Percentiles rank a stretch among this genome's conserved stretches.
Evolutionary conservation across 2,888 invertebrate genomes (phyloP).

Genomic region (Dryobotodes eremita): DNA sequence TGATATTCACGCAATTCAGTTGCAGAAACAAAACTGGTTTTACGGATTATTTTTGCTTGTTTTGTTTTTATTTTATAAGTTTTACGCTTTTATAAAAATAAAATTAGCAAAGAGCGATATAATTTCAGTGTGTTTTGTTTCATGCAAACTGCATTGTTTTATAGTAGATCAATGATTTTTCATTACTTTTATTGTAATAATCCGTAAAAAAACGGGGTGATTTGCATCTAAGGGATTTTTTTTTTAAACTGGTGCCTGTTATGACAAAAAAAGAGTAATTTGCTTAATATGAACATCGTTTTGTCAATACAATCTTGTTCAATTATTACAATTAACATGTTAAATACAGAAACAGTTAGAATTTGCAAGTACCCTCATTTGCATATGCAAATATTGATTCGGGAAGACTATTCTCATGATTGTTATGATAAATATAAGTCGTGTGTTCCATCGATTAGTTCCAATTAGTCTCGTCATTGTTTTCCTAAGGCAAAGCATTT

Average conservation of each 20-base stretch:
- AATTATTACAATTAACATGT: constrained; percentile 13
- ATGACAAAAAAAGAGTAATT: not conserved
- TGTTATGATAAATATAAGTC: constrained; percentile 63
- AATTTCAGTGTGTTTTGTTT: constrained; percentile 32
- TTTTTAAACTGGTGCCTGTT: not conserved
- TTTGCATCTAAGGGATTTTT: not conserved
- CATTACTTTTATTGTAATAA: not conserved
- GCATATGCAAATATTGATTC: constrained; percentile 57
- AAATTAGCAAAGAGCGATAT: constrained; percentile 7
- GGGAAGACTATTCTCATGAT: constrained; percentile 56
- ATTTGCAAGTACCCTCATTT: constrained; percentile 62
- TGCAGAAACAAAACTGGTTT: constrained; percentile 18
- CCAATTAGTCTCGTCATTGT: constrained; percentile 70
- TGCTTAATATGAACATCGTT: not conserved
- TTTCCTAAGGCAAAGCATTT: constrained; percentile 36
- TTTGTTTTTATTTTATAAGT: not conserved
- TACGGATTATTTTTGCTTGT: constrained; percentile 15
- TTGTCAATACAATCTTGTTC: not conserved
- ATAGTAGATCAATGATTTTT: constrained; percentile 30
- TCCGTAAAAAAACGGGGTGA: not conserved
- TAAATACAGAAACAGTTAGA: constrained; percentile 35
- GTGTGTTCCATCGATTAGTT: constrained; percentile 69
- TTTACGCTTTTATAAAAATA: constrained; percentile 1
- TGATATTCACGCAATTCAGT: constrained; percentile 13
- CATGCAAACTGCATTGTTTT: constrained; percentile 31